Base-by-base conservation (phyloP, 2,113 vertebrate genomes). In the Eolophus roseicapilla region DNA sequence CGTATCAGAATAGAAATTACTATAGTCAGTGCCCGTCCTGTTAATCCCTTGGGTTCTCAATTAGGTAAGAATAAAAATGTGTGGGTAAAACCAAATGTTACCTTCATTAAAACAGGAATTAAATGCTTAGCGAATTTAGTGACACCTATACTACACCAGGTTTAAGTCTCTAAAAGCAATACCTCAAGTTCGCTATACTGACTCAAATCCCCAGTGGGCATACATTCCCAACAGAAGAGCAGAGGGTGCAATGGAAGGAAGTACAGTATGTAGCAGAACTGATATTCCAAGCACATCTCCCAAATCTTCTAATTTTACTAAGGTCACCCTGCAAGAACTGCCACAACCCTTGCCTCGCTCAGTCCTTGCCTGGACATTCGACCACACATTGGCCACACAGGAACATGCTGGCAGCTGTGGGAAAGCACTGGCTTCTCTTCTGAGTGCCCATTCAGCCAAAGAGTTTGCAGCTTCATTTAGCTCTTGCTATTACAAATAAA, bases 1-100 rank as follows among this genome's bases (percentile, higher is more conserved):
- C 82, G 6, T 75, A 78, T 81, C 53, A 76, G 69, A 90, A 96
- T 79, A 91, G 90, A 91, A 92, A 69, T 82, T 44, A 27, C 7
- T 80, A 41, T 8, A 91, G 35, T 10, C 88, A 11, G 49, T 82
- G 59, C 15, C 74, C 52, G 41, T 63, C 46, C 43, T 47, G 41
- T 46, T 95, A 71, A 93, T 83, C 63, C 37, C 94, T 95, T 52
- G 79, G 35, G 19, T 68, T 91, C 84, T 50, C 49, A 57, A 17
- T 19, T 59, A 55, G 50, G 31, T 24, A 73, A 87, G 39, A 76
- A n/a, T 88, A 68, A 92, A 92, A 68, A 55, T 19, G 6, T n/a
- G 7, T 49, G 59, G 53, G 70, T 92, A 80, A 88, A 87, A 50
- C 81, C 5, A 5, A 94, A 46, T 55, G 14, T 82, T 86, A 50